Evolutionary conservation across 2,888 invertebrate species (phyloP).

Genomic region (Agrotis ipsilon): DNA sequence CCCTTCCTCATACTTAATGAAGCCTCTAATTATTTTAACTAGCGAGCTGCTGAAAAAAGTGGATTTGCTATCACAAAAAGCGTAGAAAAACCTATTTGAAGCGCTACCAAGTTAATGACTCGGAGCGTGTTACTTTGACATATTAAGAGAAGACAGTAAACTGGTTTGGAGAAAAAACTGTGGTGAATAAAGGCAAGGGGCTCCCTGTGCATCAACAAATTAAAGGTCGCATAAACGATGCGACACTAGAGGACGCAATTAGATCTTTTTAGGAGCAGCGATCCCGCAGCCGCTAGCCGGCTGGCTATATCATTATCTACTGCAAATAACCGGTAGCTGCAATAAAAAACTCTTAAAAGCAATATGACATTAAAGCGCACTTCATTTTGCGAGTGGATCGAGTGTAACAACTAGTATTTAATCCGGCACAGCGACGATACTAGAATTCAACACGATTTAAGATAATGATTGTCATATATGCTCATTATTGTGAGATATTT

Average conservation of each 20-base stretch:
- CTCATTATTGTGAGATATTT: conserved; percentile 47
- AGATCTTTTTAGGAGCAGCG: conserved; percentile 76
- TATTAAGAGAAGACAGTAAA: conserved; percentile 85
- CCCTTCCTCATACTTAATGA: conserved; percentile 76
- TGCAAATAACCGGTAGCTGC: conserved; percentile 63
- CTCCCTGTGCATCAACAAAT: conserved; percentile 79
- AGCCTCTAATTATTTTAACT: conserved; percentile 83
- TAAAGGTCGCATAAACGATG: conserved; percentile 82
- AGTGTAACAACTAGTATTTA: conserved; percentile 71
- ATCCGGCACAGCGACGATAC: conserved; percentile 59
- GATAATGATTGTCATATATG: conserved; percentile 58
- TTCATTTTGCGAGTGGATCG: conserved; percentile 53
- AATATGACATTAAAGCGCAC: conserved; percentile 62
- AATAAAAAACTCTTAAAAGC: conserved; percentile 57
- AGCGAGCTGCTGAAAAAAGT: conserved; percentile 74
- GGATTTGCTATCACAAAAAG: conserved; percentile 71
- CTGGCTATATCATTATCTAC: conserved; percentile 73
- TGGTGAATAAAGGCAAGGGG: conserved; percentile 68
- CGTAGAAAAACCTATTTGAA: conserved; percentile 75
- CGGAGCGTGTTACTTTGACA: conserved; percentile 85
- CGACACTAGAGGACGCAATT: conserved; percentile 77
- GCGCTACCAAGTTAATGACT: conserved; percentile 82
- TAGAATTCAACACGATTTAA: conserved; percentile 68
- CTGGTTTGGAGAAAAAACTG: conserved; percentile 82
- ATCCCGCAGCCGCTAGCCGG: conserved; percentile 59